phyloP scores from a whole-genome alignment of 2,888 invertebrate species.

The Ischnus inquisitorius region DNA sequence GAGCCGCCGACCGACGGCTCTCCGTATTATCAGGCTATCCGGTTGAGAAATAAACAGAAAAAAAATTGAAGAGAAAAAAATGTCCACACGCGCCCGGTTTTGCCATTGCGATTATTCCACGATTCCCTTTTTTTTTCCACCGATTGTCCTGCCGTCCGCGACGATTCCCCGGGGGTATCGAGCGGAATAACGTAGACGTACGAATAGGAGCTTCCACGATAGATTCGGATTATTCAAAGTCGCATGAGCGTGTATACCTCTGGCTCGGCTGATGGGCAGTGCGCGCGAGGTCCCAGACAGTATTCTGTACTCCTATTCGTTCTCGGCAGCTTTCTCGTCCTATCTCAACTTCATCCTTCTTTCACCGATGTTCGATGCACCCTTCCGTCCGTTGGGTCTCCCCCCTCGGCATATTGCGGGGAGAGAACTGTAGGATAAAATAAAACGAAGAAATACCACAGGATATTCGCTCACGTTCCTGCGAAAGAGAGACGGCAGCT shows the following conservation, averaged over 20 bases:
- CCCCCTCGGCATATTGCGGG: not conserved
- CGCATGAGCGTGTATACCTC: not conserved
- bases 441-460: not conserved
- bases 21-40: constrained; percentile 3
- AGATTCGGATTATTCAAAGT: constrained; percentile 22
- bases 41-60: not conserved
- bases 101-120: constrained; percentile 8
- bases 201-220: not conserved
- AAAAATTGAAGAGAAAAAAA: not conserved
- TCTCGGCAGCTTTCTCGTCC: not conserved
- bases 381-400: not conserved
- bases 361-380: constrained; percentile 9
- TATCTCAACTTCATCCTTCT: not conserved
- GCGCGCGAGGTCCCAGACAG: not conserved
- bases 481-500: not conserved
- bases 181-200: not conserved
- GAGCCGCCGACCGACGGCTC: not conserved
- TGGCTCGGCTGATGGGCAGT: not conserved
- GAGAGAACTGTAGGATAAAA: not conserved
- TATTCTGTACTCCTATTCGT: not conserved
- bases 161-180: not conserved
- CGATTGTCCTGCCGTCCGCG: not conserved
- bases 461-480: constrained; percentile 3
- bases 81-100: not conserved
- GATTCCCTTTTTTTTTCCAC: not conserved